Evolutionary conservation across 2,888 invertebrate species (phyloP).

Genomic region (Polydrusus tereticollis): DNA sequence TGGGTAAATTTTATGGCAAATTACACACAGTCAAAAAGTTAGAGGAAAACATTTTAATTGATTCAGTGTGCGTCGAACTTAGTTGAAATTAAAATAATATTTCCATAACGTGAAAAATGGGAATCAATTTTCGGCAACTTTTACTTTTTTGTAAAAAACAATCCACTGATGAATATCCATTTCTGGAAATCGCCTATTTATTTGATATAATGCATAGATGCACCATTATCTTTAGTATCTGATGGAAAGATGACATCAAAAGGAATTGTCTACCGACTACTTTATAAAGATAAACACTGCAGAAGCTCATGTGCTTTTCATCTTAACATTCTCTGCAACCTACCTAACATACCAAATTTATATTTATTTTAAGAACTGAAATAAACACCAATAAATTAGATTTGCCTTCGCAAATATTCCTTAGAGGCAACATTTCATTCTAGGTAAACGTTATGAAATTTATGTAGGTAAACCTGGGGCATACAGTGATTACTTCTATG

Average conservation of each 20-base stretch:
- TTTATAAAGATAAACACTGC: too few relatives aligned
- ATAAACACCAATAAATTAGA: background rate
- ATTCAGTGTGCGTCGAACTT: constrained; percentile 26
- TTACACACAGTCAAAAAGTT: constrained; percentile 35
- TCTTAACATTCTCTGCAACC: background rate
- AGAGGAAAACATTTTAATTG: constrained; percentile 28
- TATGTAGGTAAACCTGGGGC: background rate
- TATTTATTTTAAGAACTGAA: background rate
- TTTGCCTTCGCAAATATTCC: background rate
- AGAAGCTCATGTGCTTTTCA: background rate
- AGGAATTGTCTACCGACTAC: too few relatives aligned
- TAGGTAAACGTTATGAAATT: background rate
- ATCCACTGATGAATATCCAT: too few relatives aligned
- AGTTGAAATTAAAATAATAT: constrained; percentile 16
- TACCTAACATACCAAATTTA: too few relatives aligned
- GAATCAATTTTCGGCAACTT: background rate
- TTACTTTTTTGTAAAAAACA: background rate
- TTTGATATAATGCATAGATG: too few relatives aligned
- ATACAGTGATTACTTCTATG: background rate
- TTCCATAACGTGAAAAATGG: constrained; percentile 4
- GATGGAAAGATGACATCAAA: too few relatives aligned
- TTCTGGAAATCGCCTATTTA: too few relatives aligned
- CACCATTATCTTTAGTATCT: too few relatives aligned
- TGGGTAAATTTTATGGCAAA: constrained; percentile 29
- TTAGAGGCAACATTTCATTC: background rate